phyloP scores from a whole-genome alignment of 2,113 vertebrate species.

The Zapus hudsonius region DNA sequence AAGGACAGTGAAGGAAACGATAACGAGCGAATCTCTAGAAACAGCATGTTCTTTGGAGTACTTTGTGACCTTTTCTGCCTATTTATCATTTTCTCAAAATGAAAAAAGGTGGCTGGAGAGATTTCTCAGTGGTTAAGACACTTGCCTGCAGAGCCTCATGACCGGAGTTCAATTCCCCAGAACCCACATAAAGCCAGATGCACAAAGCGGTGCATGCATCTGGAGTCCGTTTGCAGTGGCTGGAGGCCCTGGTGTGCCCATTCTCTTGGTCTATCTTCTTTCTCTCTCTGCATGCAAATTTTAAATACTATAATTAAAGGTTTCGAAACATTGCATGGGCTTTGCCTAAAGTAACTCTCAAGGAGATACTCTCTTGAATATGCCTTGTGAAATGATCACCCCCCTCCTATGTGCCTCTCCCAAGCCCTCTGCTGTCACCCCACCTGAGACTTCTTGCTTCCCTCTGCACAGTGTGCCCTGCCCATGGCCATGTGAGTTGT shows the following conservation, averaged over 20 bases:
- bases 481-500: accelerated
- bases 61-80: neutral
- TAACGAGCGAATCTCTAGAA: neutral
- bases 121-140: no score
- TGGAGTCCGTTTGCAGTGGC: no score
- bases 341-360: neutral
- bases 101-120: neutral
- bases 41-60: neutral
- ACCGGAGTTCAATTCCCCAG: no score
- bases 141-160: no score
- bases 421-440: neutral
- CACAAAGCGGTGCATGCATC: no score
- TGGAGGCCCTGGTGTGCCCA: no score
- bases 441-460: neutral
- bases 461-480: accelerated
- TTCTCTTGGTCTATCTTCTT: no score
- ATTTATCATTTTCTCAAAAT: neutral
- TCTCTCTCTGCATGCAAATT: no score
- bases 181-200: no score
- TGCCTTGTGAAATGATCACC: neutral
- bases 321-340: neutral
- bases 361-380: neutral
- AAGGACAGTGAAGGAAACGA: neutral
- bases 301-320: no score
- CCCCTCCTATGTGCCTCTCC: neutral